A percentile compares a stretch with the other conserved stretches of the same genome.
phyloP scores from a whole-genome alignment of 2,888 invertebrate species.

The Carabus problematicus region DNA sequence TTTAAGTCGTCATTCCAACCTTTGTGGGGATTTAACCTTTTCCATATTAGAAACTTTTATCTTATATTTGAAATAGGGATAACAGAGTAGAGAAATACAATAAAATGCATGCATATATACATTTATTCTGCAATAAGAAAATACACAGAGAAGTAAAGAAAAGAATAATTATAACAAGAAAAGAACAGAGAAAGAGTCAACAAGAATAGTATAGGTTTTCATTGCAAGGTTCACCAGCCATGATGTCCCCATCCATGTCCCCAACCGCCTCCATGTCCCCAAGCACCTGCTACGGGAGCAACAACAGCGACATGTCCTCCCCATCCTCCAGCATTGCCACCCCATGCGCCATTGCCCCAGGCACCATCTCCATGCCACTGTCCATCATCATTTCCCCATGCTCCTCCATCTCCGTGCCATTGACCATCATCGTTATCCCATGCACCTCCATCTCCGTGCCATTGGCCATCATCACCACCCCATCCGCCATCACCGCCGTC shows the following conservation, averaged over 20 bases:
- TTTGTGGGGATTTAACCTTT: too few relatives aligned
- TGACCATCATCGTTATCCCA: constrained; percentile 53
- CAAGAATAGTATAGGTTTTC: not conserved
- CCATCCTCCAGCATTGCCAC: constrained; percentile 12
- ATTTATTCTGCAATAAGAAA: not conserved
- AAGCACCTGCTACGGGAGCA: constrained; percentile 10
- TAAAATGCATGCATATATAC: not conserved
- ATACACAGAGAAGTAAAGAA: not conserved
- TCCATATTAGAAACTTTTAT: too few relatives aligned
- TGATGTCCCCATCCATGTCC: constrained; percentile 26
- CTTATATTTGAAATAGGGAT: too few relatives aligned
- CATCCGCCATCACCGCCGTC: constrained; percentile 48
- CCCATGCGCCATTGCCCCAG: constrained; percentile 51
- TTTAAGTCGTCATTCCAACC: too few relatives aligned
- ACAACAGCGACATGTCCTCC: constrained; percentile 3
- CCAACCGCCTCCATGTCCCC: constrained; percentile 24
- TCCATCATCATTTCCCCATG: constrained; percentile 5
- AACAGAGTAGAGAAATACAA: not conserved
- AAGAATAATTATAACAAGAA: too few relatives aligned
- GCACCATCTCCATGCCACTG: constrained; percentile 42
- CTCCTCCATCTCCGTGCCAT: not conserved
- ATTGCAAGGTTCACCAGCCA: constrained; percentile 22
- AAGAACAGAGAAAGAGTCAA: not conserved
- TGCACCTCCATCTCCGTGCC: constrained; percentile 54
- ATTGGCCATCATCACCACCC: constrained; percentile 48